Evolutionary conservation across 92 coral and sea anemone genomes (phyloP), one percentile per base, ranked within the genome.

Genomic region (Palythoa heliodiscus): DNA sequence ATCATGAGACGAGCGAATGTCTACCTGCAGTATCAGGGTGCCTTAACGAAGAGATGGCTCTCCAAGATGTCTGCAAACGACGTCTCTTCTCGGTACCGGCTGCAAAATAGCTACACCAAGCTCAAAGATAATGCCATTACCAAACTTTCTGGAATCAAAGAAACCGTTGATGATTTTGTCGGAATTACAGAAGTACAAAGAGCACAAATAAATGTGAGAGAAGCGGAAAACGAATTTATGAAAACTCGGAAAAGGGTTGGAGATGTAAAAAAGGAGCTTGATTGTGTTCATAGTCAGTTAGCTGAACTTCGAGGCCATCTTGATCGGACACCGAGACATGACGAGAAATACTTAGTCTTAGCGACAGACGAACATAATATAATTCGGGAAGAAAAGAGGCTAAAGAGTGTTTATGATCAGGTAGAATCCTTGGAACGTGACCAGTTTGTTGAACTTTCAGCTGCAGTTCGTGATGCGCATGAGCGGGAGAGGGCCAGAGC

Each of bases 291-390:
- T 67, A 84, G 74, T 55, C 93, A 88, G 47, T 88, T 97, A 14
- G 88, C 87, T 16, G 99, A 97, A 25, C 85, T 97, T 20, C 95
- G 99, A 10, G 89, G 86, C 52, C 92, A 92, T 66, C 87, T 97
- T 10, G 99, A 97, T 70, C 95, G 99, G 35, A 89, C 92, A 3
- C 95, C 99, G 7, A 91, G 99, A 11, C 98, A 97, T 52, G 99
- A 97, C 55, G 99, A 97, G 76, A 93, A 95, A 16, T 97, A 97
- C 77, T 87, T 97, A 71, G 88, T 91, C 48, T 82, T 97, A 29
- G 99, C 98, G 20, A 97, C 99, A 52, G 98, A 94, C 43, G 99
- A 97, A 71, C 99, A 97, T 75, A 90, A 83, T 70, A 91, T 91
- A 25, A 91, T 97, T 52, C 74, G 93, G 15, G 95, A 95, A 76